Conservation (phyloP, 1,140 invertebrate genomes). For the Pentalonia nigronervosa region DNA sequence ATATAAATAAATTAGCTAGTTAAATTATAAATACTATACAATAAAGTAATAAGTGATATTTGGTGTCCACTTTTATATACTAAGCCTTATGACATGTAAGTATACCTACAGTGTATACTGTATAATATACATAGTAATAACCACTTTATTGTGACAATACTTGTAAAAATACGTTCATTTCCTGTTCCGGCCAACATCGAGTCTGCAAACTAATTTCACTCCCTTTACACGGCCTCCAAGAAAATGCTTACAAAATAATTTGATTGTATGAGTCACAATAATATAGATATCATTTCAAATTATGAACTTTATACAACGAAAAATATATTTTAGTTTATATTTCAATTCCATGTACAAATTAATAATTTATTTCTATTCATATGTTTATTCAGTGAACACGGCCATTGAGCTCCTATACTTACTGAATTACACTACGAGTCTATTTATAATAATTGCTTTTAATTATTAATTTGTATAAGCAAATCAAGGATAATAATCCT, state of each 20-base stretch:
- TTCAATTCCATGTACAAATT: background rate
- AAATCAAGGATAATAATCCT: background rate
- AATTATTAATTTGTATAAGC: background rate
- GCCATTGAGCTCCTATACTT: background rate
- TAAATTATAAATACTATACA: background rate
- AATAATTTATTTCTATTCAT: background rate
- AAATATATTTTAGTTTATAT: background rate
- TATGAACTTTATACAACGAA: background rate
- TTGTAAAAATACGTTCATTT: slow-evolving; percentile 33
- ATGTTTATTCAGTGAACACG: background rate
- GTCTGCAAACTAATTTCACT: background rate
- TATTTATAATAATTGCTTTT: background rate
- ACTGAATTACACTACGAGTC: background rate
- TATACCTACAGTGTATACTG: background rate
- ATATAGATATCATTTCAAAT: background rate
- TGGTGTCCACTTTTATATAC: background rate
- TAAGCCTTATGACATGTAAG: background rate
- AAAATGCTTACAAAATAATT: slow-evolving; percentile 4
- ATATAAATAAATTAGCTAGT: background rate
- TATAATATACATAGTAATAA: background rate
- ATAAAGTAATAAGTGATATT: background rate
- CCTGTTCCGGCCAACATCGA: background rate
- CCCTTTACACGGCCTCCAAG: background rate
- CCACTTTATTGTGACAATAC: slow-evolving; percentile 5
- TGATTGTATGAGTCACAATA: background rate